Evolutionary conservation across 2,888 invertebrate genomes (phyloP), one percentile per base, ranked within the genome.

Genomic region (Dendrolimus pini): DNA sequence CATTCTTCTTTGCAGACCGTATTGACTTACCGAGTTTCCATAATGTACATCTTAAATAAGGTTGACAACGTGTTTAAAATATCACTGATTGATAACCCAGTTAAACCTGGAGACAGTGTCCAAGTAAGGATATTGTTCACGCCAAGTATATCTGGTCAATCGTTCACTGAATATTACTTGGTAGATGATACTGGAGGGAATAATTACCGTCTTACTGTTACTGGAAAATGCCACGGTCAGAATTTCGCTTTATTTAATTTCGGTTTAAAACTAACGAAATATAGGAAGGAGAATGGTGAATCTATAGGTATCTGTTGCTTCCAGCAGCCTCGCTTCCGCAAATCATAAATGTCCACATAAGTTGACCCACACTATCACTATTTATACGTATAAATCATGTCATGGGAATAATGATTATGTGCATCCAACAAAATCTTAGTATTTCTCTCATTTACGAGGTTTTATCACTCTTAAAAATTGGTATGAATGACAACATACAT

Each of bases 121-220:
- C 74, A 74, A 62, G 70, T 89, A 1, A 76, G 62, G 58, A 71
- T 89, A 53, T 54, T 71, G 6, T 91, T 87, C 64, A 80, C 67
- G 56, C 89, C 91, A 0, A 80, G 77, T 55, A 71, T 82, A 12
- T 70, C 82, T 0, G 81, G 78, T 0, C 86, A 87, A 63, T 80
- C 83, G 1, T 89, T 82, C 64, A 89, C 89, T 1, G 89, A 91
- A 54, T 89, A 90, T 68, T 90, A 77, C 54, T 65, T 85, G 2
- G 69, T 90, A 54, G 87, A 86, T 53, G 86, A 89, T 60, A 80
- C 80, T 0, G 71, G 65, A 52, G 82, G 82, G 1, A 82, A 82
- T 64, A 72, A 69, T 56, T 83, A 80, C 55, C 80, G 78, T 56
- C 59, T 90, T 53, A 88, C 83, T 8, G 79, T 87, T 7, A 80